Base-by-base conservation (phyloP, 2,797 vertebrate genomes). In the Ambastaia sidthimunki region DNA sequence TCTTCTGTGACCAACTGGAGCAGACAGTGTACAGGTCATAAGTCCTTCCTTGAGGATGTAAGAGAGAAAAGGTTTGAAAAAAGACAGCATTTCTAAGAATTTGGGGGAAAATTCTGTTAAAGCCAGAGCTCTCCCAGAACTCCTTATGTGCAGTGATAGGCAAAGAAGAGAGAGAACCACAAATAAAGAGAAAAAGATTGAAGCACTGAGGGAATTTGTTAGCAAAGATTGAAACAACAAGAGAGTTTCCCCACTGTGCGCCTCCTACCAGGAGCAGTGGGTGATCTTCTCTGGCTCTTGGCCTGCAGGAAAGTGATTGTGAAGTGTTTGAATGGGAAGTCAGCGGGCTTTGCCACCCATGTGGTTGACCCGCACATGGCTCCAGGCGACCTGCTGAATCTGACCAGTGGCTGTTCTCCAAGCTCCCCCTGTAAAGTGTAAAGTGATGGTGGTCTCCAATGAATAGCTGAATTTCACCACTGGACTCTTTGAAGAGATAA, bases 161-260 rank as follows among this genome's bases (percentile, higher is more conserved):
- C n/a, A n/a, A n/a, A n/a, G n/a, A n/a, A 80, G 62, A 31, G 71
- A 73, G 59, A 65, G 7, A 28, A 28, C 4, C 66, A 21, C 66
- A 21, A 15, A 44, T 10, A 48, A 48, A 48, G 19, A 48, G 13
- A 50, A 21, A 63, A 54, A 73, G 69, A 48, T 37, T 54, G 31
- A 66, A 41, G 69, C 16, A 65, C 50, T 31, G 19, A 47, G 41
- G 10, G 57, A 50, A 71, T 62, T 62, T 71, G 34, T 69, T 57
- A 34, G 68, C 21, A 37, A 52, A 83, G 73, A 80, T 55, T 76
- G 77, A 77, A 80, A 73, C 77, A 79, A 79, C 69, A 65, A 44
- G 47, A 55, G 18, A 21, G 23, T 63, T 48, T 73, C 34, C 69
- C 77, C 60, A 3, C 70, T 74, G 72, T 57, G 70, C 13, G 55